A percentile compares a stretch with the other conserved stretches of the same genome.
These are phyloP conservation scores for Romanomermis culicivorax DNA, from an alignment of 2,888 invertebrate genomes.

Conservation along the genomic window DNA sequence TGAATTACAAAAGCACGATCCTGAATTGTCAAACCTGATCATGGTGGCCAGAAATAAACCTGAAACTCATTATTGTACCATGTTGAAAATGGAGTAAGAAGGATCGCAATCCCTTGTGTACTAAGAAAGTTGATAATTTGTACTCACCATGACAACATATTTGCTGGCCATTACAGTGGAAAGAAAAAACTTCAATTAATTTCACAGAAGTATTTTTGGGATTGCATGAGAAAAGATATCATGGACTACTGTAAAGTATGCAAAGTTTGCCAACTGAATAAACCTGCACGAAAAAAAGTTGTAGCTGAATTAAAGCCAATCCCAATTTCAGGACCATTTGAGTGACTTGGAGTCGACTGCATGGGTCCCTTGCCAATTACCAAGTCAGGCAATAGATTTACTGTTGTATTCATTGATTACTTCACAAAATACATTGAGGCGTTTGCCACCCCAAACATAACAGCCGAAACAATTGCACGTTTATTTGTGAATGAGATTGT, in stretches of 20 bases:
- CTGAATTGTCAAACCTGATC: neutral
- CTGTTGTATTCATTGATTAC: slow-evolving; percentile 15
- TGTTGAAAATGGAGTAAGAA: no score
- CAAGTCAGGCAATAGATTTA: slow-evolving; percentile 14
- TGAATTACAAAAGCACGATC: neutral
- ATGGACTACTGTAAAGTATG: neutral
- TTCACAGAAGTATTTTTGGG: neutral
- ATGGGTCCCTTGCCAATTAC: slow-evolving; percentile 17
- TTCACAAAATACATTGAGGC: slow-evolving; percentile 16
- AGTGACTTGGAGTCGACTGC: slow-evolving; percentile 15
- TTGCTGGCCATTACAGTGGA: slow-evolving; percentile 1
- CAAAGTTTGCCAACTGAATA: neutral
- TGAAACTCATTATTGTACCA: no score
- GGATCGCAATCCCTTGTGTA: no score
- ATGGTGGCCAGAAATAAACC: no score
- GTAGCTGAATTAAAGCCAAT: slow-evolving; percentile 9
- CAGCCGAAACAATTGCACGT: slow-evolving; percentile 21
- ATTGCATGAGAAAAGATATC: neutral
- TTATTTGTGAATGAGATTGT: slow-evolving; percentile 9
- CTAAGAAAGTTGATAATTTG: neutral
- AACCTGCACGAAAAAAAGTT: neutral
- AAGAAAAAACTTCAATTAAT: neutral
- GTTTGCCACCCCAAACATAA: slow-evolving; percentile 22
- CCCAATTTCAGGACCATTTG: slow-evolving; percentile 14
- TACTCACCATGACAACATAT: neutral